Evolutionary conservation across 2,888 invertebrate species (phyloP).

Genomic region (Parnassius glacialis): DNA sequence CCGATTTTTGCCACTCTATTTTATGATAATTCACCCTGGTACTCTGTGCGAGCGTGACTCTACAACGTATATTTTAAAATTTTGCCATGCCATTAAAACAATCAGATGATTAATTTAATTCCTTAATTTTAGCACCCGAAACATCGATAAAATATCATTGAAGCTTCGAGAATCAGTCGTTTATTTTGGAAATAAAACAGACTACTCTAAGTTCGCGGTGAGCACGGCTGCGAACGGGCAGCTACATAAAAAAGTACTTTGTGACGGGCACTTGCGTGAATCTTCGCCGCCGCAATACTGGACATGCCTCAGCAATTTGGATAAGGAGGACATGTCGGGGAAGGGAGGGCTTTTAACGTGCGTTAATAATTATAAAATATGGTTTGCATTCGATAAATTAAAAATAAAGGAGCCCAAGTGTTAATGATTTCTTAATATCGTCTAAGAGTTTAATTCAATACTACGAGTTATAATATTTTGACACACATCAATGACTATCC

Average conservation of each 20-base stretch:
- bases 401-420: slow-evolving; percentile 59
- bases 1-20: too few relatives aligned
- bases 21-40: too few relatives aligned
- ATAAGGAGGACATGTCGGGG: slow-evolving; percentile 35
- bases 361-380: slow-evolving; percentile 45
- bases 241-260: too few relatives aligned
- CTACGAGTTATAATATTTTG: too few relatives aligned
- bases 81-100: too few relatives aligned
- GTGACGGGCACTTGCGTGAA: slow-evolving; percentile 47
- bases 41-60: too few relatives aligned
- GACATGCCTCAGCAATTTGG: slow-evolving; percentile 49
- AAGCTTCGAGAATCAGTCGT: slow-evolving; percentile 41
- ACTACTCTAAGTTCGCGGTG: slow-evolving; percentile 51
- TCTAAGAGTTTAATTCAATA: too few relatives aligned
- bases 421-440: slow-evolving; percentile 22
- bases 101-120: slow-evolving; percentile 1
- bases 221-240: slow-evolving; percentile 52
- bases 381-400: slow-evolving; percentile 56
- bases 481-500: too few relatives aligned
- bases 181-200: slow-evolving; percentile 47
- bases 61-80: too few relatives aligned
- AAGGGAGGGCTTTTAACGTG: slow-evolving; percentile 50
- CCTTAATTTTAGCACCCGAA: slow-evolving; percentile 48
- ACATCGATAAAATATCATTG: slow-evolving; percentile 53
- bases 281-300: slow-evolving; percentile 41